These are phyloP conservation scores for Anser brachyrhynchus DNA, from an alignment of 2,113 vertebrate species.

Conservation along the genomic window DNA sequence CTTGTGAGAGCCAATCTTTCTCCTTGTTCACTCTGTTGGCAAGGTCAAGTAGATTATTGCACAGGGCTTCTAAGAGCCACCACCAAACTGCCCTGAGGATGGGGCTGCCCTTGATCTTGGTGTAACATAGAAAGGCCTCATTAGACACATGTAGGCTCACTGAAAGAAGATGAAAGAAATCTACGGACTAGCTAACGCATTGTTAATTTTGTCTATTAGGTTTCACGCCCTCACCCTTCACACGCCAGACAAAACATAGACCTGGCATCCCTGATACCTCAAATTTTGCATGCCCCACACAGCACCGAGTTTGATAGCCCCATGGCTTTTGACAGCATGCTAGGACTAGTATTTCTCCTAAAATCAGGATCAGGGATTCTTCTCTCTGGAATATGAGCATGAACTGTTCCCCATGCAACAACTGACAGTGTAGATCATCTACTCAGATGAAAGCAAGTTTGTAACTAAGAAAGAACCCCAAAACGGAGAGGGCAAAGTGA, in stretches of 20 bases:
- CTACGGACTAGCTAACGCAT: not conserved
- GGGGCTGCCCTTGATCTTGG: not conserved
- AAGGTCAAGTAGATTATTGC: not conserved
- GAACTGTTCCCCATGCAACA: not conserved
- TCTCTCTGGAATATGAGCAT: not conserved
- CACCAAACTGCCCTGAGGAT: not conserved
- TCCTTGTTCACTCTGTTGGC: not conserved
- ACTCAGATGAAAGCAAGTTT: not conserved
- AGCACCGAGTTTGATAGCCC: not conserved
- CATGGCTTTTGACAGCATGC: not conserved
- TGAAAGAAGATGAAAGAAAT: not conserved
- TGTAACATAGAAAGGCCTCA: not conserved
- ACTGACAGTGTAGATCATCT: not conserved
- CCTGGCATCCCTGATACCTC: not conserved
- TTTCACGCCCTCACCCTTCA: not conserved
- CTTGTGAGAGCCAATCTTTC: not conserved
- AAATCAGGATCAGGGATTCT: not conserved
- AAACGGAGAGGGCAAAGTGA: not conserved
- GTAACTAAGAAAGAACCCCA: not conserved
- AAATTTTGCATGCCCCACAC: not conserved
- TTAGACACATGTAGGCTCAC: not conserved
- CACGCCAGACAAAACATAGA: not conserved
- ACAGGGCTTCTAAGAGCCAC: not conserved
- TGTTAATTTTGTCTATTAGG: not conserved
- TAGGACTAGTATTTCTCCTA: not conserved